A percentile compares a stretch with the other conserved stretches of the same genome.
Conservation (phyloP, 2,797 vertebrate species). For the Leucoraja ocellata region DNA sequence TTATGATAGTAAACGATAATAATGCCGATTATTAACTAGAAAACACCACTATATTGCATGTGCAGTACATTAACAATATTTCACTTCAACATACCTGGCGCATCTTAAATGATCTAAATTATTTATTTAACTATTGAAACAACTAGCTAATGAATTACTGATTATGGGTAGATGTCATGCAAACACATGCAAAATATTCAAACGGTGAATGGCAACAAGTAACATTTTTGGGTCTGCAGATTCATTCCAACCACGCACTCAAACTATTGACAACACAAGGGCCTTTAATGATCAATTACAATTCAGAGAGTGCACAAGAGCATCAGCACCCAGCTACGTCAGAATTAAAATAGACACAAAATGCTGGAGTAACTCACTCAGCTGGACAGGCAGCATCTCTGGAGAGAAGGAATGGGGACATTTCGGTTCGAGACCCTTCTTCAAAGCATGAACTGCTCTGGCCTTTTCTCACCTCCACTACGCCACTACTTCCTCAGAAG, state of each 20-base stretch:
- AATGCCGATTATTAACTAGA: background rate
- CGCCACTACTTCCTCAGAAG: too few species aligned
- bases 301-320: too few species aligned
- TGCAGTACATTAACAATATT: background rate
- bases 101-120: background rate
- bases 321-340: too few species aligned
- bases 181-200: background rate
- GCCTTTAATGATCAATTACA: too few species aligned
- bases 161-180: background rate
- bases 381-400: too few species aligned
- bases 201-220: too few species aligned
- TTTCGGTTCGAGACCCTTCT: too few species aligned
- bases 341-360: too few species aligned
- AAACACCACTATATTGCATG: background rate
- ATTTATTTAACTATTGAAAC: background rate
- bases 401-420: too few species aligned
- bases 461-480: too few species aligned
- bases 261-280: background rate
- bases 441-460: too few species aligned
- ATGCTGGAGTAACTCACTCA: too few species aligned
- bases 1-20: background rate
- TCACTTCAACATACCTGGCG: background rate
- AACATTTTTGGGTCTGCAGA: background rate
- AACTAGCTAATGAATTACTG: background rate
- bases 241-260: background rate